Conservation (phyloP, 2,113 vertebrate species). For the Phalacrocorax pelagicus region DNA sequence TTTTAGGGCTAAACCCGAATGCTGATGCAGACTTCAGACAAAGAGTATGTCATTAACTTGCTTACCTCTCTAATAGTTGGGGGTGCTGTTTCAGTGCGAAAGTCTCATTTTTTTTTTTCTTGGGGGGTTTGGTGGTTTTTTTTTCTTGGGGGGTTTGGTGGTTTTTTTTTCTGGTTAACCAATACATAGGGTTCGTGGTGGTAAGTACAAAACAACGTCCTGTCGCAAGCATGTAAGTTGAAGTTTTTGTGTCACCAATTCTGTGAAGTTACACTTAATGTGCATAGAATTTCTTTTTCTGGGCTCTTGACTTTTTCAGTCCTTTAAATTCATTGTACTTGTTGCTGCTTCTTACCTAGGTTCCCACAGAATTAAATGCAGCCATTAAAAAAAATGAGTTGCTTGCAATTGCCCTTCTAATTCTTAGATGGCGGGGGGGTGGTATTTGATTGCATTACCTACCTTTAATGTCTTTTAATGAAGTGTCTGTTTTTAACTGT, state of each 20-base stretch:
- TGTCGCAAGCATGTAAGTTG: neutral
- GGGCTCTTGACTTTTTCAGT: neutral
- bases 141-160: too few species aligned
- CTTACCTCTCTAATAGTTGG: neutral
- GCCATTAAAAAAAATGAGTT: neutral
- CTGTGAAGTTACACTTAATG: neutral
- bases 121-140: too few species aligned
- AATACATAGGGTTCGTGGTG: accelerated
- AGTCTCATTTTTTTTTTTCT: neutral
- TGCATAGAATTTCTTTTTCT: neutral
- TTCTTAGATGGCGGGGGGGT: neutral
- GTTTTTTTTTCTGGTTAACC: neutral
- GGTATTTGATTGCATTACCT: neutral
- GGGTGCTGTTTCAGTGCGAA: neutral
- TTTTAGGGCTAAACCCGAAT: conserved; percentile 95
- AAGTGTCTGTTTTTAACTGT: neutral
- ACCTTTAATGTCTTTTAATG: neutral
- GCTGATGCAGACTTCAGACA: conserved; percentile 93
- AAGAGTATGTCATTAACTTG: conserved; percentile 78
- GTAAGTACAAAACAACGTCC: neutral
- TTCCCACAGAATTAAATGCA: neutral
- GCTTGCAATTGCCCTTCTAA: neutral
- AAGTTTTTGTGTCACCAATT: accelerated
- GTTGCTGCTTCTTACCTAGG: neutral
- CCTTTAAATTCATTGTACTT: neutral